Evolutionary conservation across 2,113 vertebrate genomes (phyloP), one percentile per base, ranked within the genome.

Genomic region (Notechis scutatus): DNA sequence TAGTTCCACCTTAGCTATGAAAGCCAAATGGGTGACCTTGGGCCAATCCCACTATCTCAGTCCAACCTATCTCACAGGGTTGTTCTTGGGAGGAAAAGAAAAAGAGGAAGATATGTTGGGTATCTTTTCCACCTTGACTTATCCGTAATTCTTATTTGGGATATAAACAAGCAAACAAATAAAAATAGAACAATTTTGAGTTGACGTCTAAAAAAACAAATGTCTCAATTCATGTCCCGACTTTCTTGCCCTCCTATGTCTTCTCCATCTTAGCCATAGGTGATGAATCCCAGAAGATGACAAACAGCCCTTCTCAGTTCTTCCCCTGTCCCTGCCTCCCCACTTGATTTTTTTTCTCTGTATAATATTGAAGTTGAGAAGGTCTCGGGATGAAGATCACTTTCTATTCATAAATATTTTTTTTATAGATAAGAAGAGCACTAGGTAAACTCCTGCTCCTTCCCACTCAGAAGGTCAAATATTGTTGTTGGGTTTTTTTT

Each of bases 361-460:
- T 50, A 50, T 85, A n/a, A 52, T 56, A 90, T 90, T 90, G 7
- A 3, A 52, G 42, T 23, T 8, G 87, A 92, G 95, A 59, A 85
- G 94, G 93, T 92, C 91, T 90, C 93, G 91, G 89, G 92, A 94
- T 95, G 95, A 97, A 96, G 92, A 85, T 89, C 59, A 94, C 34
- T 91, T 94, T 93, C 90, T 92, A 95, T 95, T 93, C 92, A 94
- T 90, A 94, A 96, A 95, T 95, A 96, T 9, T 94, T 95, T 14
- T 96, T 94, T 93, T 61, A 95, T 81, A 89, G 92, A 95, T 93
- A 94, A 88, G 54, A 91, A 56, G 42, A 95, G 81, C 91, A 61
- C 93, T 52, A 92, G 90, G 91, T 94, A 95, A 93, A 55, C 50
- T 94, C 95, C 93, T 15, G 87, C 90, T 95, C 90, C 90, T 93